Evolutionary conservation across 2,797 vertebrate species (phyloP).

Genomic region (Megalops cyprinoides): DNA sequence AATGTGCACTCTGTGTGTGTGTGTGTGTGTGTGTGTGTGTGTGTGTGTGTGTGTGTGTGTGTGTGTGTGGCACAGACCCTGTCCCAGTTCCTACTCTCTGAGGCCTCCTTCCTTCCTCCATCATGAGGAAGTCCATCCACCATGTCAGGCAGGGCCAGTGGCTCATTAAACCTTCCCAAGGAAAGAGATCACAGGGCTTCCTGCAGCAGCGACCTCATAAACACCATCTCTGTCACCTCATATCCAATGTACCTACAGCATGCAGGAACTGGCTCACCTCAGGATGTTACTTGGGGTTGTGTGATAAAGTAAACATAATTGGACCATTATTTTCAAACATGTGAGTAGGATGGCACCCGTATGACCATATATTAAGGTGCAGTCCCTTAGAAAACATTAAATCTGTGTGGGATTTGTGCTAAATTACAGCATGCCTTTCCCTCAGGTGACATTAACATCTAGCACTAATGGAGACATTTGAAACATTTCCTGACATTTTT

Average conservation of each 20-base stretch:
- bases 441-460: not conserved
- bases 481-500: not conserved
- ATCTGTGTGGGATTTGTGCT: too few species aligned
- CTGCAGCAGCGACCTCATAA: not conserved
- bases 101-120: conserved; percentile 21
- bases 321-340: too few species aligned
- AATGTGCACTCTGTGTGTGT: not conserved
- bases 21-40: not conserved
- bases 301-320: too few species aligned
- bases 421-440: conserved; percentile 10
- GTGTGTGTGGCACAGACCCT: too few species aligned
- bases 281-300: too few species aligned
- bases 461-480: too few species aligned
- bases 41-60: not conserved
- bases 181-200: not conserved
- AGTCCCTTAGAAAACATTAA: too few species aligned
- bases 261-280: too few species aligned
- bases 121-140: not conserved
- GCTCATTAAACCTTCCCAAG: not conserved
- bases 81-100: not conserved
- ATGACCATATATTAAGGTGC: not conserved
- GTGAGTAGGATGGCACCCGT: conserved; percentile 5
- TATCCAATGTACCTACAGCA: not conserved
- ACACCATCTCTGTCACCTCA: not conserved
- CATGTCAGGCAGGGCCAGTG: not conserved